Evolutionary conservation across 2,113 vertebrate species (phyloP).

Genomic region (Phainopepla nitens): DNA sequence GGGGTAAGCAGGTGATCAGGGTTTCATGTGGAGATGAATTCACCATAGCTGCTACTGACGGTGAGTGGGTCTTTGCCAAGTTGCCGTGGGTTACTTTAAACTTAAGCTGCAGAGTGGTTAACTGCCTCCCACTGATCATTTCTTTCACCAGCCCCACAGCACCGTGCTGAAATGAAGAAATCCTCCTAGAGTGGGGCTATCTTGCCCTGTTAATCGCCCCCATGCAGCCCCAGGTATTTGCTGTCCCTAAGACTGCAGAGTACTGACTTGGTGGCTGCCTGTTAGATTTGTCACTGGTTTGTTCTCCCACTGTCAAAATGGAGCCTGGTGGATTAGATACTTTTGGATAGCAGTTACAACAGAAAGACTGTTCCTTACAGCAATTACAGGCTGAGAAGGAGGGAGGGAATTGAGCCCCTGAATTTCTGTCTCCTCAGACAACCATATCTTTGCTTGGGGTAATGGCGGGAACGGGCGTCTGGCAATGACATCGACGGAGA

Average conservation of each 20-base stretch:
- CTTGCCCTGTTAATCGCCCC: not conserved
- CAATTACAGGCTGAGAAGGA: not conserved
- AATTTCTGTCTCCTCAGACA: conserved; percentile 77
- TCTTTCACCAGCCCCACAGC: not conserved
- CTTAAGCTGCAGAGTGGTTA: not conserved
- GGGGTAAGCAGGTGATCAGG: conserved; percentile 90
- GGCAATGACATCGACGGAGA: conserved; percentile 90
- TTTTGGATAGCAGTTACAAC: not conserved
- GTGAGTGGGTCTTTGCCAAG: conserved; percentile 71
- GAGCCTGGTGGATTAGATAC: not conserved
- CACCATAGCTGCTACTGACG: conserved; percentile 93
- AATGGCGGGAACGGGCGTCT: conserved; percentile 95
- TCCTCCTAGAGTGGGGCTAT: not conserved
- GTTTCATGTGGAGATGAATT: conserved; percentile 97
- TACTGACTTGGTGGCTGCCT: not conserved
- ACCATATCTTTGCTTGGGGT: conserved; percentile 98
- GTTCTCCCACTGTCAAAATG: not conserved
- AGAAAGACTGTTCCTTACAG: not conserved
- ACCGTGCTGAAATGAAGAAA: not conserved
- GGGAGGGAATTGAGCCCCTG: not conserved
- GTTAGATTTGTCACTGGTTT: not conserved
- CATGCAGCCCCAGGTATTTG: not conserved
- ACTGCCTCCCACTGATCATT: not conserved
- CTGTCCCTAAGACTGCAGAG: not conserved
- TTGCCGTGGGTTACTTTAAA: not conserved